Evolutionary conservation across 2,113 vertebrate genomes (phyloP).

Genomic region (human (Homo sapiens)): DNA sequence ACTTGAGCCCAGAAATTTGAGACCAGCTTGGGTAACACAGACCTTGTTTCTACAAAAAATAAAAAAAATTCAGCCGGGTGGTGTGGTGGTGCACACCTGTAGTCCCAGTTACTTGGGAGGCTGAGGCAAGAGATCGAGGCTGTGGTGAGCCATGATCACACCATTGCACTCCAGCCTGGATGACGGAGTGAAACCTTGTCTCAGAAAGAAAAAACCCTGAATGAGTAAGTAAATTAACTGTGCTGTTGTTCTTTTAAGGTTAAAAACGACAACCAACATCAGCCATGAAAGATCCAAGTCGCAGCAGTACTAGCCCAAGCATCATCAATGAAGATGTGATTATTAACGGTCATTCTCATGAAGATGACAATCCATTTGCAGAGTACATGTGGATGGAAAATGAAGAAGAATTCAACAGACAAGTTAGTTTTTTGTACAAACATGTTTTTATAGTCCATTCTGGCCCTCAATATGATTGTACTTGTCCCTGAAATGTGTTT

Average conservation of each 20-base stretch:
- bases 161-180: too few species aligned
- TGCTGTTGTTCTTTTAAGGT: slow-evolving; percentile 71
- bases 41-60: too few species aligned
- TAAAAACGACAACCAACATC: slow-evolving; percentile 69
- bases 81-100: too few species aligned
- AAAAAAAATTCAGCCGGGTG: too few species aligned
- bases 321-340: slow-evolving; percentile 88
- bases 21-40: too few species aligned
- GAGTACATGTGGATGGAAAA: slow-evolving; percentile 99
- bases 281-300: slow-evolving; percentile 93
- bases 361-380: slow-evolving; percentile 94
- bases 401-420: slow-evolving; percentile 95
- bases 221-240: background rate
- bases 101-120: too few species aligned
- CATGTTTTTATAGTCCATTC: background rate
- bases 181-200: too few species aligned
- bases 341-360: slow-evolving; percentile 88
- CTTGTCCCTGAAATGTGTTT: slow-evolving; percentile 1
- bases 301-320: slow-evolving; percentile 87
- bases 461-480: background rate
- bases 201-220: too few species aligned
- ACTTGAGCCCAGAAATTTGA: too few species aligned
- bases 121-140: too few species aligned
- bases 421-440: slow-evolving; percentile 83
- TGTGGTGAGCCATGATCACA: too few species aligned